Evolutionary conservation across 1,140 invertebrate species (phyloP).

Genomic region (silkworm (Bombyx mori)): ASM3026992v2 NC_085129.1:10478001-10478500

Average conservation of each 20-base stretch:
- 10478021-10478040: constrained; percentile 12
- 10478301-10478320: constrained; percentile 48
- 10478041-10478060: constrained; percentile 26
- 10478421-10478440: constrained; percentile 22
- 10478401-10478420: constrained; percentile 18
- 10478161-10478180: constrained; percentile 13
- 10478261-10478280: constrained; percentile 13
- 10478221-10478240: constrained; percentile 19
- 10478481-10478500: constrained; percentile 21
- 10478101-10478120: constrained; percentile 38
- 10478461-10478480: constrained; percentile 20
- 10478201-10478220: constrained; percentile 22
- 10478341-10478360: constrained; percentile 35
- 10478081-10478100: constrained; percentile 28
- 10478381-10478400: constrained; percentile 16
- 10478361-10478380: constrained; percentile 24
- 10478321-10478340: constrained; percentile 46
- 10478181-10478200: constrained; percentile 2
- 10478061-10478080: constrained; percentile 17
- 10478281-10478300: constrained; percentile 26
- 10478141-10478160: constrained; percentile 26
- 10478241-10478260: constrained; percentile 17
- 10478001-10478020: constrained; percentile 18
- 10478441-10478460: constrained; percentile 17
- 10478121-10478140: constrained; percentile 34